Conservation (phyloP, 1,140 invertebrate genomes). For the Acromyrmex charruanus region DNA sequence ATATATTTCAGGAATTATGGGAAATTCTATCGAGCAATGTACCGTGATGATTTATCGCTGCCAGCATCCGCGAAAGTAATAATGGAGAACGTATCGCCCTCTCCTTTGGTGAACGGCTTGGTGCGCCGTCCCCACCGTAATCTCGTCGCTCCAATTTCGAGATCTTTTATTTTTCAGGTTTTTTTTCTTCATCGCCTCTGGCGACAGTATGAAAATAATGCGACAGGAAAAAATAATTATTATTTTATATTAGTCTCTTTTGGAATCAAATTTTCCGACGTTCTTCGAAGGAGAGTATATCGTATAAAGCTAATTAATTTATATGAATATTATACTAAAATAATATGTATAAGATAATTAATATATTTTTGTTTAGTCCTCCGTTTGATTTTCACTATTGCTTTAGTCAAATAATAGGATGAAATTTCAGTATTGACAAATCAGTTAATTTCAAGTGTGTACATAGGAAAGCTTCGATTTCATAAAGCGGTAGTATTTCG, state of each 20-base stretch:
- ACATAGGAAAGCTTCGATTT: not conserved
- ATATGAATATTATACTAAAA: not conserved
- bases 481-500: not conserved
- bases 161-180: constrained; percentile 7
- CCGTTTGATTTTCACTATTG: not conserved
- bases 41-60: constrained; percentile 72
- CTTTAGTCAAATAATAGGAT: not conserved
- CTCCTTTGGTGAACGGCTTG: constrained; percentile 59
- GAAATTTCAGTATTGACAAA: not conserved
- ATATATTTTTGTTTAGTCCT: not conserved
- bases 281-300: not conserved
- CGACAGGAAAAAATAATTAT: not conserved
- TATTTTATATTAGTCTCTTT: not conserved
- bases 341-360: not conserved
- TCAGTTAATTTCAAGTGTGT: not conserved
- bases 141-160: constrained; percentile 44
- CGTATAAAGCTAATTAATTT: not conserved
- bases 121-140: constrained; percentile 23
- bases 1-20: constrained; percentile 79
- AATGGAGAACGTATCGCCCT: constrained; percentile 76
- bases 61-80: constrained; percentile 64
- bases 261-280: not conserved
- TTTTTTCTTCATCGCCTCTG: constrained; percentile 20
- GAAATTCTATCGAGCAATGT: constrained; percentile 76
- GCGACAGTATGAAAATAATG: constrained; percentile 2